Conservation (phyloP, 2,113 vertebrate species). For the Ovis aries region ARS-UI_Ramb_v3.0 NC_056060.1:30686501-30687000, state of each 20-base stretch:
- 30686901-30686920: neutral
- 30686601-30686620: neutral
- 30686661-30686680: neutral
- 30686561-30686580: conserved; percentile 24
- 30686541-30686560: neutral
- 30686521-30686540: conserved; percentile 2
- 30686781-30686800: neutral
- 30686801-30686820: neutral
- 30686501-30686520: conserved; percentile 67
- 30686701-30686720: neutral
- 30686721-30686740: neutral
- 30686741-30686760: neutral
- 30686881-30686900: neutral
- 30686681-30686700: neutral
- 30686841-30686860: neutral
- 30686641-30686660: neutral
- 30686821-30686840: neutral
- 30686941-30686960: neutral
- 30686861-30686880: neutral
- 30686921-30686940: neutral
- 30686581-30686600: neutral
- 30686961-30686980: neutral
- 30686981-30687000: neutral
- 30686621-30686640: conserved; percentile 10
- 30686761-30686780: neutral